Percentiles rank a stretch among this genome's conserved stretches.
phyloP scores from a whole-genome alignment of 2,888 invertebrate genomes.

The Kuschelorhynchus macadamiae region DNA sequence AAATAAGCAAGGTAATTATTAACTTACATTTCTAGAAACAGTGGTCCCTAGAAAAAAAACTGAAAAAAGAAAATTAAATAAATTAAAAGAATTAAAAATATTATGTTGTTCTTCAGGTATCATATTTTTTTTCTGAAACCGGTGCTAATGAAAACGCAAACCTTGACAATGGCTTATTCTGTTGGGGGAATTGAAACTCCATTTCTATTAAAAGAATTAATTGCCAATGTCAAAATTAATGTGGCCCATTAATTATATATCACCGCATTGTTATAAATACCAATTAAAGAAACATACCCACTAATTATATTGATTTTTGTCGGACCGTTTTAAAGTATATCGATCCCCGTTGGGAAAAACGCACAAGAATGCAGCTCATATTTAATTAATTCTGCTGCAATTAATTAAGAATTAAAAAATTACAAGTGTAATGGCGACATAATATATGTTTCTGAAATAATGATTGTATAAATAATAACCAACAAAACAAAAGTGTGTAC shows the following conservation, averaged over 20 bases:
- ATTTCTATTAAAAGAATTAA: too few relatives aligned
- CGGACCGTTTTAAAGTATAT: constrained; percentile 6
- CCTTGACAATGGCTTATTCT: too few relatives aligned
- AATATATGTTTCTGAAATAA: constrained; percentile 22
- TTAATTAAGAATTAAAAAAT: constrained; percentile 24
- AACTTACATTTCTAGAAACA: too few relatives aligned
- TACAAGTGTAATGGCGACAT: constrained; percentile 28
- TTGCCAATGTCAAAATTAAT: too few relatives aligned
- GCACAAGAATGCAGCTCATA: constrained; percentile 19
- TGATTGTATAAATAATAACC: constrained; percentile 22
- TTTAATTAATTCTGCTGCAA: constrained; percentile 20
- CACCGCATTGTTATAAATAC: constrained; percentile 8
- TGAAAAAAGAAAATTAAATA: too few relatives aligned
- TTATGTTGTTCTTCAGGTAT: too few relatives aligned
- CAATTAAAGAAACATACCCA: constrained; percentile 20
- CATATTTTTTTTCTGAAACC: too few relatives aligned
- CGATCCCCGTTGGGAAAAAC: constrained; percentile 18
- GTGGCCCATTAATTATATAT: constrained; percentile 9
- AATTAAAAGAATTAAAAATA: too few relatives aligned
- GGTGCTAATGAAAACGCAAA: too few relatives aligned
- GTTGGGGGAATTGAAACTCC: too few relatives aligned
- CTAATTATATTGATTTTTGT: constrained; percentile 15
- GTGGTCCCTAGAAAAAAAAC: too few relatives aligned
- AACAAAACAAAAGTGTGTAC: constrained; percentile 22
- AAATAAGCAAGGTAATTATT: too few relatives aligned